A percentile compares a stretch with the other conserved stretches of the same genome.
phyloP scores from a whole-genome alignment of 2,113 vertebrate genomes.

The Camelus dromedarius region DNA sequence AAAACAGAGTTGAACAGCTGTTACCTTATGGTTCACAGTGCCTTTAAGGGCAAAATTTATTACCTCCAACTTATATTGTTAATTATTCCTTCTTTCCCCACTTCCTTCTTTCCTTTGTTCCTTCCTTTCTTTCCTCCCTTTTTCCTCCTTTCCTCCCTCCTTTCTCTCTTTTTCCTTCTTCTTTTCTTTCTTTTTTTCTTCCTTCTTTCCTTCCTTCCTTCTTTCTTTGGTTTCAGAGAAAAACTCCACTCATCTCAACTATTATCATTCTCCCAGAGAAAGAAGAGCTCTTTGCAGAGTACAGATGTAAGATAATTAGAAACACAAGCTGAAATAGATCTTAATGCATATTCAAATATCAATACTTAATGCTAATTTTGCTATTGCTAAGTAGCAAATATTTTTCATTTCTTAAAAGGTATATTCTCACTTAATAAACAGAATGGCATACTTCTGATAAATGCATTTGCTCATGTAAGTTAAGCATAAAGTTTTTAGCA shows the following conservation, averaged over 20 bases:
- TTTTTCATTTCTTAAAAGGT: neutral
- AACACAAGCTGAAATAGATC: neutral
- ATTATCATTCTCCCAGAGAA: neutral
- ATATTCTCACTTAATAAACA: neutral
- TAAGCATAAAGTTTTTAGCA: neutral
- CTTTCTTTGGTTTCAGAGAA: neutral
- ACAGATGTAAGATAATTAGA: neutral
- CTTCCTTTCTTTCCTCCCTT: too few species aligned
- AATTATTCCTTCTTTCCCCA: too few species aligned
- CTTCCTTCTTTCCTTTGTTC: neutral
- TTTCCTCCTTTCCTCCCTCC: too few species aligned
- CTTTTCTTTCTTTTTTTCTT: too few species aligned
- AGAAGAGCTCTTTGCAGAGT: neutral
- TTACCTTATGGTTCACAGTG: too few species aligned
- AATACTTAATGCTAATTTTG: neutral
- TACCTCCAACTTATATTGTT: too few species aligned
- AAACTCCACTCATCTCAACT: neutral
- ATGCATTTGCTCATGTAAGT: neutral
- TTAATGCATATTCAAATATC: neutral
- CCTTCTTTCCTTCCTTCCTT: too few species aligned
- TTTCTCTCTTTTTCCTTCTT: too few species aligned
- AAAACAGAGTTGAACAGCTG: too few species aligned
- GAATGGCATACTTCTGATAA: neutral
- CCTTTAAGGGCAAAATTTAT: too few species aligned
- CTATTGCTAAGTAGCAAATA: neutral